phyloP scores from a whole-genome alignment of 1,140 invertebrate species.

The Brachionus plicatilis region DNA sequence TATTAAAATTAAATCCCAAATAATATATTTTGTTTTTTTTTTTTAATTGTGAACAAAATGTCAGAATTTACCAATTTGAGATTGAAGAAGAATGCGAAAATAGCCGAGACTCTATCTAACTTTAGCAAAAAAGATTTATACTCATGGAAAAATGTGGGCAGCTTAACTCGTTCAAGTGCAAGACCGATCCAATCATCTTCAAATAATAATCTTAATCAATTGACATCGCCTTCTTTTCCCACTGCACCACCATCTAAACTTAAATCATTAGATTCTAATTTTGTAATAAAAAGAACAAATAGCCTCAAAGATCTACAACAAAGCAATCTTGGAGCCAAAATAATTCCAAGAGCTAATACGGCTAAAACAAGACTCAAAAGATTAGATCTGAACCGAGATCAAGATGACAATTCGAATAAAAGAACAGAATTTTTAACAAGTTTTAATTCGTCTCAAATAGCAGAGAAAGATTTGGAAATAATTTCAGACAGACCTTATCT shows the following conservation, averaged over 20 bases:
- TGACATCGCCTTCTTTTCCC: not conserved
- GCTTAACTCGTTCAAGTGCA: not conserved
- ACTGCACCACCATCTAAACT: not conserved
- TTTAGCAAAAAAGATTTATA: not conserved
- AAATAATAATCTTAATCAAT: not conserved
- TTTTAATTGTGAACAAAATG: not conserved
- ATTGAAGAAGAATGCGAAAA: slow-evolving; percentile 20
- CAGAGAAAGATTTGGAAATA: not conserved
- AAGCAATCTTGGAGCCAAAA: not conserved
- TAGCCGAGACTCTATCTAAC: not conserved
- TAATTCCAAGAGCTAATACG: not conserved
- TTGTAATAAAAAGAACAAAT: not conserved
- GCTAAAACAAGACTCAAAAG: not conserved
- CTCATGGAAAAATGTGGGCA: slow-evolving; percentile 1
- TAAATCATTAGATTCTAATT: not conserved
- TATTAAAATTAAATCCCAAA: not conserved
- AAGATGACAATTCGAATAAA: not conserved
- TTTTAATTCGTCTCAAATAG: not conserved
- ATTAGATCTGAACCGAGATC: not conserved
- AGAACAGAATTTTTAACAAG: not conserved
- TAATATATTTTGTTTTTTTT: not conserved
- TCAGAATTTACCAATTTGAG: not conserved
- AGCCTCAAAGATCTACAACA: not conserved
- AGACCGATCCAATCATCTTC: not conserved
- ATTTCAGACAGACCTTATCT: not conserved